phyloP scores from a whole-genome alignment of 2,797 vertebrate species.

The Clamator glandarius region DNA sequence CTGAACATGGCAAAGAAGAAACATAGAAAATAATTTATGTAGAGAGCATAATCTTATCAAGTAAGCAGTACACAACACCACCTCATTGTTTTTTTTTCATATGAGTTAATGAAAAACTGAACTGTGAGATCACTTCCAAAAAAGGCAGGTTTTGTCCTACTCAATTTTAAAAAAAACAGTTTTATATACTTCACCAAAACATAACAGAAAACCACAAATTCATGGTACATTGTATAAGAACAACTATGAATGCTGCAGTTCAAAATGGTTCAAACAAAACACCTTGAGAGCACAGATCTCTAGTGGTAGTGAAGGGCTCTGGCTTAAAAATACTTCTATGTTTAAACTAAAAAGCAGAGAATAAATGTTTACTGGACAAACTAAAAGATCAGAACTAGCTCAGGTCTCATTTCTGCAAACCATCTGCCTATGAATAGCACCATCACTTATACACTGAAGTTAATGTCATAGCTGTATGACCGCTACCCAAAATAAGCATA shows the following conservation, averaged over 20 bases:
- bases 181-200: neutral
- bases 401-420: neutral
- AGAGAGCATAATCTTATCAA: neutral
- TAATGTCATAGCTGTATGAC: neutral
- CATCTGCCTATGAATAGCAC: neutral
- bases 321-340: neutral
- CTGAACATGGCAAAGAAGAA: slow-evolving; percentile 42
- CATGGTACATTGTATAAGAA: neutral
- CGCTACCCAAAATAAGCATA: neutral
- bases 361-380: neutral
- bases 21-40: neutral
- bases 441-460: neutral
- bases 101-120: neutral
- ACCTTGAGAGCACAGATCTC: neutral
- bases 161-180: neutral
- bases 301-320: neutral
- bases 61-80: neutral
- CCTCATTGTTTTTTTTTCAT: neutral
- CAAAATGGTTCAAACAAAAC: neutral
- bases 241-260: neutral
- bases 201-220: neutral
- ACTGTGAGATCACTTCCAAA: neutral
- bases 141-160: neutral
- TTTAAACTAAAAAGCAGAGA: neutral
- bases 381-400: neutral